Base-by-base conservation (phyloP, 2,113 vertebrate species). In the Pollimyrus isidori region DNA sequence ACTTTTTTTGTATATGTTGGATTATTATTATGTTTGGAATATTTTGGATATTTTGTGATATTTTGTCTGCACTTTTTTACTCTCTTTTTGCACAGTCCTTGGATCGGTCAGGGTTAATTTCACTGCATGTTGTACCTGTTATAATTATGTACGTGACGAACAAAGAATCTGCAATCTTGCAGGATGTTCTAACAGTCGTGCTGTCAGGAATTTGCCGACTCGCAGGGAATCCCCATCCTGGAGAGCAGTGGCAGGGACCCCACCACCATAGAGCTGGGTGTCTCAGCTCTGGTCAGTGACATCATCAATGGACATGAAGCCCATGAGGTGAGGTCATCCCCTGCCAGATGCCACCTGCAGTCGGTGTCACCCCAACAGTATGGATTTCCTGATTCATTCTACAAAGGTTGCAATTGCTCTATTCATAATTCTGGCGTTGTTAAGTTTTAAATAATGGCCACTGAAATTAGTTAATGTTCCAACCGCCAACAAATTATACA, bases 221-320 rank as follows among this genome's bases (percentile, higher is more conserved):
- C 96, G 91, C 94, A 99, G 93, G 97, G 97, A 92, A 99, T 99
- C 95, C 98, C 97, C 0, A 99, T 98, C 96, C 95, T 99, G 96
- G 98, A 99, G 97, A 98, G 97, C 91, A 98, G 98, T 92, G 98
- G 98, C 92, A 99, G 99, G 96, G 99, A 98, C 3, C 96, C 97
- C 96, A 98, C 97, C 93, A 99, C 99, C 89, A 97, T 98, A 96
- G 98, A 99, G 95, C 98, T 99, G 95, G 98, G 97, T 96, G 98
- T 99, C 96, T 98, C 98, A 97, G 99, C 97, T 90, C 99, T 98
- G 98, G 98, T 7, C 7, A 58, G 7, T 23, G 21, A 2, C 21
- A 23, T 1, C 4, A 23, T 58, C 5, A 58, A 23, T 0, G 7
- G 53, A 7, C 21, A 7, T 58, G 21, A 58, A 58, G 56, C 4